A percentile compares a stretch with the other conserved stretches of the same genome.
phyloP scores from a whole-genome alignment of 2,797 vertebrate genomes.

The Galaxias olidus region DNA sequence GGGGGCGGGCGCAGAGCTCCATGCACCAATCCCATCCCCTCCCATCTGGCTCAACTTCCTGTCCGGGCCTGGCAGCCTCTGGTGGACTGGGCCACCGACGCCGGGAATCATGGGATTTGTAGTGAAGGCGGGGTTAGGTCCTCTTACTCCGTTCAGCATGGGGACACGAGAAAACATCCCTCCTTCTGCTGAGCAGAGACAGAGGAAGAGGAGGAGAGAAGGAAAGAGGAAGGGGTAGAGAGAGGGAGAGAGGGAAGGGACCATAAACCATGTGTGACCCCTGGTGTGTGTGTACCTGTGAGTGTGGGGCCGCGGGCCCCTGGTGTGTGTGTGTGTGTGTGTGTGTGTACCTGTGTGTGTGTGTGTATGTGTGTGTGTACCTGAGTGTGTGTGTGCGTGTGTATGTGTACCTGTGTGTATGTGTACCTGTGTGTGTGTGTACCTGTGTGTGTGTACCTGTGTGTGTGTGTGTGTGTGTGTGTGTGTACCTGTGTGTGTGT shows the following conservation, averaged over 20 bases:
- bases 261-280: not conserved
- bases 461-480: not conserved
- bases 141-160: slow-evolving; percentile 87
- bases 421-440: not conserved
- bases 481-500: slow-evolving; percentile 51
- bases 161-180: slow-evolving; percentile 82
- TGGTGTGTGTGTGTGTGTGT: not conserved
- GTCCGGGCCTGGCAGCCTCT: slow-evolving; percentile 42
- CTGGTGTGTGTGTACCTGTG: not conserved
- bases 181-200: slow-evolving; percentile 60
- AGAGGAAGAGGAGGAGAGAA: not conserved
- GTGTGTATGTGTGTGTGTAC: slow-evolving; percentile 6
- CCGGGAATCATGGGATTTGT: slow-evolving; percentile 70
- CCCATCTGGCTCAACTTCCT: slow-evolving; percentile 80
- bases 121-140: slow-evolving; percentile 76
- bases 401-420: not conserved
- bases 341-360: not conserved
- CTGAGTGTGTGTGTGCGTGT: slow-evolving; percentile 66
- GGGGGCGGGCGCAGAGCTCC: slow-evolving; percentile 48
- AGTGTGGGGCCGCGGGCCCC: no score
- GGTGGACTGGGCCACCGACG: slow-evolving; percentile 44
- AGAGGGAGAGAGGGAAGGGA: not conserved
- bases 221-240: not conserved
- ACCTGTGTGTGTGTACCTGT: not conserved
- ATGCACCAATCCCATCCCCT: slow-evolving; percentile 71